Percentiles rank a stretch among this genome's conserved stretches.
Conservation (phyloP, 2,113 vertebrate genomes). For the Cavia porcellus region DNA sequence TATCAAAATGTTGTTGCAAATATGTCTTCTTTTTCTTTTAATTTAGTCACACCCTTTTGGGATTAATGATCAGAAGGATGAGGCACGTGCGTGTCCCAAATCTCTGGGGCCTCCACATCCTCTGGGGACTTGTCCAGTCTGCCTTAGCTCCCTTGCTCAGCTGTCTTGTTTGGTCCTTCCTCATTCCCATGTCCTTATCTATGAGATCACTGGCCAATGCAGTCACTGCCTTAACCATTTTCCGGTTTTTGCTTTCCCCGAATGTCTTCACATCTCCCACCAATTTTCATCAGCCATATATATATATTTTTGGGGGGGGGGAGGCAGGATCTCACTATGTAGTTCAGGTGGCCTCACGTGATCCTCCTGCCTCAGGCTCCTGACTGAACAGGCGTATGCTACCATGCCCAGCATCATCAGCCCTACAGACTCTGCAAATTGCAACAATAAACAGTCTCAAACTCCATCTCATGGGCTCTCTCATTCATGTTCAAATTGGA, state of each 20-base stretch:
- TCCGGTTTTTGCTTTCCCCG: neutral
- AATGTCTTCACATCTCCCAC: neutral
- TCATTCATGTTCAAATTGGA: constrained; percentile 13
- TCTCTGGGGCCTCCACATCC: neutral
- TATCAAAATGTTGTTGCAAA: neutral
- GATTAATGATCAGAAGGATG: neutral
- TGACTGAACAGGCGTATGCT: neutral
- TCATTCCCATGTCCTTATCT: neutral
- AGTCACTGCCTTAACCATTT: neutral
- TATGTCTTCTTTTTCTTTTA: neutral
- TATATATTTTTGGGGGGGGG: no score
- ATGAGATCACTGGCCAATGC: neutral
- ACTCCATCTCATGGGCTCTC: neutral
- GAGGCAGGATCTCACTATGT: neutral
- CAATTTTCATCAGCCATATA: neutral
- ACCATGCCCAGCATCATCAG: neutral
- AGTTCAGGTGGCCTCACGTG: neutral
- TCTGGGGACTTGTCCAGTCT: neutral
- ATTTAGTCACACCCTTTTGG: neutral
- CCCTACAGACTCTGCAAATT: neutral
- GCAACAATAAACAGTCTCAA: constrained; percentile 10
- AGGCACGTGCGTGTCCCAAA: neutral
- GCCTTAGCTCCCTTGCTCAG: neutral
- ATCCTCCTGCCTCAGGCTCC: neutral
- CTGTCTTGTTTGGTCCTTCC: neutral